A percentile compares a stretch with the other conserved stretches of the same genome.
Evolutionary conservation across 2,113 vertebrate species (phyloP).

Genomic region (Brienomyrus brachyistius): DNA sequence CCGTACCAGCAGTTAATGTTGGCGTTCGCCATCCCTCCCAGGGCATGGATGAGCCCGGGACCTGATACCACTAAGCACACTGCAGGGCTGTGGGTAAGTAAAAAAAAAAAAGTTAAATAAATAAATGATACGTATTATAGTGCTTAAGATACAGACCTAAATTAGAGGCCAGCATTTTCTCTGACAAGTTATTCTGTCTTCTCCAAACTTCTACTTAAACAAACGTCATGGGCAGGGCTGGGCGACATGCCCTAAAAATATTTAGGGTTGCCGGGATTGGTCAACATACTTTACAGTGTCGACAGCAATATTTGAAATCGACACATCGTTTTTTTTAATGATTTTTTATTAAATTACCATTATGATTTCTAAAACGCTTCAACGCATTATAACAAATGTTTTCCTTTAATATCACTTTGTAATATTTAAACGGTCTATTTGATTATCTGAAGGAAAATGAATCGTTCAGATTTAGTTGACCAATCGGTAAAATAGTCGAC

Average conservation of each 20-base stretch:
- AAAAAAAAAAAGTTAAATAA: neutral
- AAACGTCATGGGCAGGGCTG: neutral
- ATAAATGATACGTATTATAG: neutral
- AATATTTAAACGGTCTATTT: too few species aligned
- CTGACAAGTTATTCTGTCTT: neutral
- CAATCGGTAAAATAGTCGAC: too few species aligned
- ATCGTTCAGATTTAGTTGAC: too few species aligned
- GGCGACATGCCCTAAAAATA: neutral
- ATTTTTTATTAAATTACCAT: too few species aligned
- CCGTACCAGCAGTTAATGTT: slow-evolving; percentile 90
- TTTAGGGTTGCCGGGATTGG: too few species aligned
- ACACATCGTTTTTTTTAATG: too few species aligned
- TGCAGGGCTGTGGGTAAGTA: slow-evolving; percentile 67
- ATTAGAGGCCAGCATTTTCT: neutral
- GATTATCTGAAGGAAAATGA: too few species aligned
- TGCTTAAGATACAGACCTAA: neutral
- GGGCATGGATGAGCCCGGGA: slow-evolving; percentile 82
- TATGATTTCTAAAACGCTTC: too few species aligned
- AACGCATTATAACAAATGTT: too few species aligned
- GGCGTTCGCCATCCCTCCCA: slow-evolving; percentile 93
- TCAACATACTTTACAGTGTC: too few species aligned
- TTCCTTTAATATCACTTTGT: too few species aligned
- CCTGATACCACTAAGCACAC: slow-evolving; percentile 91
- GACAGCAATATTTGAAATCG: too few species aligned
- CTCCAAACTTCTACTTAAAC: neutral